These are phyloP conservation scores for Danio kyathit DNA, from an alignment of 2,797 vertebrate genomes.

Conservation along the genomic window DNA sequence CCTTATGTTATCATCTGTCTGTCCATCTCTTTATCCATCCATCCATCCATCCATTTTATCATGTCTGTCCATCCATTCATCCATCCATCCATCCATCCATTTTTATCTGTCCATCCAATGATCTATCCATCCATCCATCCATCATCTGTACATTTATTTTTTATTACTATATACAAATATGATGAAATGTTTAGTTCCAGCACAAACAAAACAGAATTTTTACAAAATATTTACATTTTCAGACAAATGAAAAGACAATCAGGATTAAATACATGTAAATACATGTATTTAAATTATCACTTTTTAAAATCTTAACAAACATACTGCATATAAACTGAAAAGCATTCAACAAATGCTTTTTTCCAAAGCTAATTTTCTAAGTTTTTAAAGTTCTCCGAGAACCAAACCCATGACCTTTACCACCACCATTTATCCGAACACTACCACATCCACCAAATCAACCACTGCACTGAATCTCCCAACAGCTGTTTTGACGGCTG, in stretches of 20 bases:
- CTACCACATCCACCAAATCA: background rate
- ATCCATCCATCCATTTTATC: too few species aligned
- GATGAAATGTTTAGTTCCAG: background rate
- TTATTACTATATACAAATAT: background rate
- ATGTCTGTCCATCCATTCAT: too few species aligned
- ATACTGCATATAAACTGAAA: background rate
- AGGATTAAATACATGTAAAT: background rate
- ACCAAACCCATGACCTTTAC: background rate
- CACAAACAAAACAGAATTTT: background rate
- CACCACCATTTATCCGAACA: background rate
- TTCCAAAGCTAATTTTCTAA: background rate
- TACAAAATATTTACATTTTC: background rate
- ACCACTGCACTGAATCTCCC: conserved; percentile 7
- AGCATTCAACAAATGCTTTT: background rate
- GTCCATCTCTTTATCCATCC: too few species aligned
- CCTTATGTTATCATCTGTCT: too few species aligned
- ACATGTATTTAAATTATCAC: too few species aligned
- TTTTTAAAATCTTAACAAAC: background rate
- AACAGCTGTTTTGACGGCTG: conserved; percentile 36
- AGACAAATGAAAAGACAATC: background rate
- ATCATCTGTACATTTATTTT: too few species aligned
- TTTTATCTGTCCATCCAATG: too few species aligned
- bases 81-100: too few species aligned
- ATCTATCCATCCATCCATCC: too few species aligned
- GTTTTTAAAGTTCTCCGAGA: background rate